Percentiles rank a stretch among this genome's conserved stretches.
These are phyloP conservation scores for Sarcophaga carnaria DNA, from an alignment of 2,888 invertebrate species.

Conservation along the genomic window DNA sequence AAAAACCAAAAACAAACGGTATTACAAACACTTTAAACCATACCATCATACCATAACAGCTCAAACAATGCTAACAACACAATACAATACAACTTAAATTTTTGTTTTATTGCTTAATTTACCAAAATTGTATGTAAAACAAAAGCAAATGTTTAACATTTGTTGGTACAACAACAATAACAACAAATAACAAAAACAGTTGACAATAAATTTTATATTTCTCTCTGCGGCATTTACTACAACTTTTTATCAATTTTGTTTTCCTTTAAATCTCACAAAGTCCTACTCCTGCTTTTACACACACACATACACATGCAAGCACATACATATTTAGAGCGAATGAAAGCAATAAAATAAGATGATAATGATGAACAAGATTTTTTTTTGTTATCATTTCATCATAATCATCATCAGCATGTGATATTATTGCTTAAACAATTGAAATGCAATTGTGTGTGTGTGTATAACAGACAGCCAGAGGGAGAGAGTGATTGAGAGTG, in stretches of 20 bases:
- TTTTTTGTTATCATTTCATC: conserved; percentile 23
- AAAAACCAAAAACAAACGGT: not conserved
- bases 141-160: conserved; percentile 43
- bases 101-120: conserved; percentile 51
- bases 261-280: not conserved
- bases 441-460: not conserved
- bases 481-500: not conserved
- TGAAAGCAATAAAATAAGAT: conserved; percentile 29
- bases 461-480: not conserved
- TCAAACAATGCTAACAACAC: not conserved
- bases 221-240: too few species aligned
- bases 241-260: not conserved
- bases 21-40: not conserved
- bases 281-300: not conserved
- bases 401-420: conserved; percentile 20
- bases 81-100: conserved; percentile 21
- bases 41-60: not conserved
- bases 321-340: not conserved
- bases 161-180: conserved; percentile 18
- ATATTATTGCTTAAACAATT: conserved; percentile 17
- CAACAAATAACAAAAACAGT: conserved; percentile 22
- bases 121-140: conserved; percentile 51
- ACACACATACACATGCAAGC: too few species aligned
- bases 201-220: conserved; percentile 44
- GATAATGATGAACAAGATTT: conserved; percentile 3